Evolutionary conservation across 2,797 vertebrate species (phyloP).

Genomic region (Halcyon chelicuti): DNA sequence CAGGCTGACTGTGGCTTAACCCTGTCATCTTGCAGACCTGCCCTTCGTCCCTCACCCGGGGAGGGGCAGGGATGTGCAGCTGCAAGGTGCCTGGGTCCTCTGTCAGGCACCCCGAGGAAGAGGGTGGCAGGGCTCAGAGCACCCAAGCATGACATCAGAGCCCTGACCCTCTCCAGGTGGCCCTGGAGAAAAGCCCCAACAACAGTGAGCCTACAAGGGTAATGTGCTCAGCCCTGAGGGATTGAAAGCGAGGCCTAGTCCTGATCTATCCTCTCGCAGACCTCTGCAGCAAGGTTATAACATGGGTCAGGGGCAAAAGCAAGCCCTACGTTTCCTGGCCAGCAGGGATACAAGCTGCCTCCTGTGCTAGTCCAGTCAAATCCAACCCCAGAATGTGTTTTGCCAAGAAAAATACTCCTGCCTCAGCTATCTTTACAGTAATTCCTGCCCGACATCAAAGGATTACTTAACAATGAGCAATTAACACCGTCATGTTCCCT

Average conservation of each 20-base stretch:
- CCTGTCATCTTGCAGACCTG: neutral
- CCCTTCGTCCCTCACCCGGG: conserved; percentile 5
- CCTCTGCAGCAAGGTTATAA: neutral
- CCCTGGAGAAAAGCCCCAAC: neutral
- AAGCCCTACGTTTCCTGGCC: neutral
- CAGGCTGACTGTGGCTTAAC: neutral
- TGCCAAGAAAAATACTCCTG: conserved; percentile 35
- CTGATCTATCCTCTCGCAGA: neutral
- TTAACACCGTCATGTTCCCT: conserved; percentile 6
- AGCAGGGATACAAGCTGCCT: neutral
- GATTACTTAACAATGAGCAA: conserved; percentile 49
- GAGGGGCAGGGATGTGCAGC: neutral
- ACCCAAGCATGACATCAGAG: neutral
- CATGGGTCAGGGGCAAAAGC: neutral
- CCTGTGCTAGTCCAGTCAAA: neutral
- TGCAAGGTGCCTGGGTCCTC: neutral
- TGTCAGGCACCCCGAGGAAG: fast-evolving
- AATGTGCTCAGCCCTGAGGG: neutral
- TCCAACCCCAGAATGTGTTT: neutral
- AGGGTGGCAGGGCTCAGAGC: fast-evolving
- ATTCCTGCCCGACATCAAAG: conserved; percentile 36
- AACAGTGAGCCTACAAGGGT: neutral
- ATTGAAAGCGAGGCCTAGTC: neutral
- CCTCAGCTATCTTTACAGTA: conserved; percentile 11
- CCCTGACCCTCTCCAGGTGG: fast-evolving